Conservation (phyloP, 92 coral and sea anemone species). For the Heteractis magnifica region DNA sequence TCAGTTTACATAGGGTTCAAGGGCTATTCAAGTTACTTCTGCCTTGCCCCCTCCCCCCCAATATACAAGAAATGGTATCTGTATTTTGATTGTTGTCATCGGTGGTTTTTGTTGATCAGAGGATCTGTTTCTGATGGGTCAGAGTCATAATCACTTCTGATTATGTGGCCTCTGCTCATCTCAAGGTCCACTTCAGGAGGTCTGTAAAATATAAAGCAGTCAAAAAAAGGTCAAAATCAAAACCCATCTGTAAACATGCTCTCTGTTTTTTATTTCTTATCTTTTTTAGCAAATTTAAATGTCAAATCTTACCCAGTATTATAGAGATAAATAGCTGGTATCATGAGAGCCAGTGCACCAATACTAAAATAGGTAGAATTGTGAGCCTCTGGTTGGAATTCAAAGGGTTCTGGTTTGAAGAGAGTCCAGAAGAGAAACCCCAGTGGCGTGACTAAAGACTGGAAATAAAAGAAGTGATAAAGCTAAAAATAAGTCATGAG, state of each 20-base stretch:
- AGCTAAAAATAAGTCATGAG: not conserved
- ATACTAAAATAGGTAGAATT: conserved; percentile 74
- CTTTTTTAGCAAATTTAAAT: not conserved
- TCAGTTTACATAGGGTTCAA: too few species aligned
- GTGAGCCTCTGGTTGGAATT: conserved; percentile 71
- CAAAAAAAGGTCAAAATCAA: not conserved
- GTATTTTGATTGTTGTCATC: not conserved
- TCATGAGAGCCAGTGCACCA: conserved; percentile 73
- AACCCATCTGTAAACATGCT: too few species aligned
- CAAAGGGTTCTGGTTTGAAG: conserved; percentile 73
- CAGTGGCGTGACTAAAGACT: conserved; percentile 83
- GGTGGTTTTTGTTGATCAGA: not conserved
- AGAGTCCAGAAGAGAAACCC: conserved; percentile 89
- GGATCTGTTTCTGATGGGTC: conserved; percentile 1
- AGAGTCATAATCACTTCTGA: not conserved
- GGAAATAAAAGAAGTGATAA: not conserved
- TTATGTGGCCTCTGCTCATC: not conserved
- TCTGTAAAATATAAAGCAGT: not conserved
- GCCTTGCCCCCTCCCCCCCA: too few species aligned
- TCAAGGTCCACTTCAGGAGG: conserved; percentile 1
- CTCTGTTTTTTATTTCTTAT: not conserved
- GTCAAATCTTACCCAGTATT: conserved; percentile 74
- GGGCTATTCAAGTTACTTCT: too few species aligned
- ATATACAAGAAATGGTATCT: too few species aligned
- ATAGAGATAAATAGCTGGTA: conserved; percentile 83